Percentiles rank a stretch among this genome's conserved stretches.
Conservation (phyloP, 2,797 vertebrate genomes). For the Myotis pilosus region DNA sequence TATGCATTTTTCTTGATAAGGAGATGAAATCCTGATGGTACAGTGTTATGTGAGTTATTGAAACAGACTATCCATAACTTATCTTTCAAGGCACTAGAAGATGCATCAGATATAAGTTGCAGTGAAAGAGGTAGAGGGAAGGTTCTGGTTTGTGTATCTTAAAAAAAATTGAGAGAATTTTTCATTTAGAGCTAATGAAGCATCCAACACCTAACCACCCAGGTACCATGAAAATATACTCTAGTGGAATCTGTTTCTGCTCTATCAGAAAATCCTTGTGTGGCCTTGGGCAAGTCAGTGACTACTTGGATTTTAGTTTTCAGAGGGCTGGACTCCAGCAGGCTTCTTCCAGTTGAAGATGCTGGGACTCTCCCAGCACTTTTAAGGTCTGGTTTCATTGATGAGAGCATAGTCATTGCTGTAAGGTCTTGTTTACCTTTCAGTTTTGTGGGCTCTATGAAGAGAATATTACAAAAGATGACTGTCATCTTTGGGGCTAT, state of each 20-base stretch:
- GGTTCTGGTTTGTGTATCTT: background rate
- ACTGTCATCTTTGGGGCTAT: background rate
- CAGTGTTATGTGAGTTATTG: background rate
- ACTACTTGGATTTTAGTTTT: constrained; percentile 19
- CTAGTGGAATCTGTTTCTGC: background rate
- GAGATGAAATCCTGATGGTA: constrained; percentile 3
- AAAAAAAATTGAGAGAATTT: background rate
- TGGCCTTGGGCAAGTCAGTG: background rate
- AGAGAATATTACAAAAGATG: constrained; percentile 41
- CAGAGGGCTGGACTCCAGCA: background rate
- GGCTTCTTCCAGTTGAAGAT: background rate
- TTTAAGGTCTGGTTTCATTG: background rate
- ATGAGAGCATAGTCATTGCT: background rate
- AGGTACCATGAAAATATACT: background rate
- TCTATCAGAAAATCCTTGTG: background rate
- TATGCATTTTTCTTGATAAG: background rate
- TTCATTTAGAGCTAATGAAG: background rate
- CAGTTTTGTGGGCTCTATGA: background rate
- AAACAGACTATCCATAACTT: background rate
- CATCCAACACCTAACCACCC: background rate
- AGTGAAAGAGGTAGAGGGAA: background rate
- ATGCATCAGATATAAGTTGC: background rate
- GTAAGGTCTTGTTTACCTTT: background rate
- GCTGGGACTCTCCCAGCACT: background rate
- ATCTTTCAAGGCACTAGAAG: background rate